These are phyloP conservation scores for Hippocampus kuda DNA, from an alignment of 2,797 vertebrate genomes.

Conservation along the genomic window DNA sequence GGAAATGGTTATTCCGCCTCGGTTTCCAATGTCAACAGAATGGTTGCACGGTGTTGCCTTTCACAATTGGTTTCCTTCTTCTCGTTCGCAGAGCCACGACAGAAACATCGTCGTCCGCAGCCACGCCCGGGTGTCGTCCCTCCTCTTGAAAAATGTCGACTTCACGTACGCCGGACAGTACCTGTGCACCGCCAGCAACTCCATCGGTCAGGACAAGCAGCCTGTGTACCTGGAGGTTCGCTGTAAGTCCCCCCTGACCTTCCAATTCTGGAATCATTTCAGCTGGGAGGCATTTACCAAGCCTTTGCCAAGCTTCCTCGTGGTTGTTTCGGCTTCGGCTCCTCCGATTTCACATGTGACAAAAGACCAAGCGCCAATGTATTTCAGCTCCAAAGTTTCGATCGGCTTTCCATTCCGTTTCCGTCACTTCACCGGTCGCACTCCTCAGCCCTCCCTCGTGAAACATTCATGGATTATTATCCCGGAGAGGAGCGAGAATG, in stretches of 20 bases:
- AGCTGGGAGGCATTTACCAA: not conserved
- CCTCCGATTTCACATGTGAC: too few species aligned
- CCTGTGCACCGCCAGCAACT: conserved; percentile 86
- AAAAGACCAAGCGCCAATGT: too few species aligned
- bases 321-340: too few species aligned
- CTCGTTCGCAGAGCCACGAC: conserved; percentile 74
- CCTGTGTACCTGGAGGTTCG: conserved; percentile 90
- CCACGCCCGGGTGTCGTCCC: conserved; percentile 86
- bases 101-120: conserved; percentile 82
- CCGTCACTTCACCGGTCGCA: not conserved
- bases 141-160: conserved; percentile 89
- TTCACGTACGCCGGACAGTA: conserved; percentile 92
- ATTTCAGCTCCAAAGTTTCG: not conserved
- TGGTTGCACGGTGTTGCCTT: too few species aligned
- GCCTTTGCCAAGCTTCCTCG: too few species aligned
- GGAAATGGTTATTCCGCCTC: not conserved
- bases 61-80: not conserved
- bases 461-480: not conserved
- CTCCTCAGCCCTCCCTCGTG: not conserved
- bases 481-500: not conserved
- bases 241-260: conserved; percentile 71
- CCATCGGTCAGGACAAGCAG: conserved; percentile 87
- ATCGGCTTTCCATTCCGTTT: not conserved
- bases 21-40: not conserved
- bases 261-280: not conserved